Evolutionary conservation across 2,113 vertebrate species (phyloP), one percentile per base, ranked within the genome.

Genomic region (Macheiramphus alcinus): DNA sequence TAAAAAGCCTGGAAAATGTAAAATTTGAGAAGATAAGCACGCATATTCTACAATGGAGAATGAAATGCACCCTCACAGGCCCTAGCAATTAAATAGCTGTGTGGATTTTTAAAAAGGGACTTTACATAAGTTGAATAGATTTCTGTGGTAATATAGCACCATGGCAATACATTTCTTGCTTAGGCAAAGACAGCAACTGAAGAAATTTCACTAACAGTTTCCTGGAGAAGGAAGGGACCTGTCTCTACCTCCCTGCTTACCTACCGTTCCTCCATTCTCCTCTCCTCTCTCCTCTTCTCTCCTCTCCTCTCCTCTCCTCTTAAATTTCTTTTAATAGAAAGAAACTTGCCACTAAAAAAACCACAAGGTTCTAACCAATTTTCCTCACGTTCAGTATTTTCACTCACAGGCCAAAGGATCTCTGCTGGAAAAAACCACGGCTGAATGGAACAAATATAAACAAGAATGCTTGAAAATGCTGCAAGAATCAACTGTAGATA

Each of bases 361-460:
- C 38, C 29, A 9, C 25, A 40, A 48, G 4, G 6, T 55, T 92
- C 78, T 92, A 61, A 89, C 9, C 58, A 21, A 29, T 71, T 76
- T 86, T 87, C 32, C 62, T 84, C 2, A 2, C n/a, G 4, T 65
- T 13, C 72, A 86, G 36, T 82, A 70, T 91, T 95, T 97, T 86
- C 65, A 86, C 50, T 86, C 75, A 50, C 96, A 99, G 99, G 99
- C 97, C 78, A 97, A 97, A 83, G 98, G 98, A 50, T 99, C 99
- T 29, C 45, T 98, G 59, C 98, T 99, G 59, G 97, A 99, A 83
- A 98, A 98, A 95, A 97, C 98, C 71, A 98, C 99, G 17, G 71
- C 94, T 40, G 98, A 98, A 80, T 99, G 99, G 97, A 97, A 97
- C 22, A 97, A 98, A 68, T 99, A 99, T 91, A 98, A 96, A 93